phyloP scores from a whole-genome alignment of 2,888 invertebrate genomes.

The Sminthurides aquaticus region DNA sequence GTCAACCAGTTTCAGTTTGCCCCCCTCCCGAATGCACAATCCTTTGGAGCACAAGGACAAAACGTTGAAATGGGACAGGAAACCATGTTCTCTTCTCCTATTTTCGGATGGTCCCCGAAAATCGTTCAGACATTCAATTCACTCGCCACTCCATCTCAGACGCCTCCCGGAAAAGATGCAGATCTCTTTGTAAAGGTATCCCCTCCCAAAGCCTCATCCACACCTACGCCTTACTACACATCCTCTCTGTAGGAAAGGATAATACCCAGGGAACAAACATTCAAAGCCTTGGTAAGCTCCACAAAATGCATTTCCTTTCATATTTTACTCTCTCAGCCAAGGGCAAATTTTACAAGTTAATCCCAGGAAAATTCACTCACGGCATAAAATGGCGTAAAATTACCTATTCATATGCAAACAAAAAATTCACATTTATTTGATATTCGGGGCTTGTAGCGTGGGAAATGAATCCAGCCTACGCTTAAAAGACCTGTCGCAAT shows the following conservation, averaged over 20 bases:
- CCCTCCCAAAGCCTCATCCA: background rate
- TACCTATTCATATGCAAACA: no score
- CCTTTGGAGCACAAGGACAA: background rate
- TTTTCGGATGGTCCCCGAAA: constrained; percentile 27
- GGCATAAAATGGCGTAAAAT: no score
- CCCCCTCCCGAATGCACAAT: background rate
- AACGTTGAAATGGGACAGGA: background rate
- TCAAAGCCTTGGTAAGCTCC: background rate
- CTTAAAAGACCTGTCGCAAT: no score
- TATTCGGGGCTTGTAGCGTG: no score
- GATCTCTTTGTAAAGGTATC: background rate
- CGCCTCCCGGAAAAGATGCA: background rate
- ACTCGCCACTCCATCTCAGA: background rate
- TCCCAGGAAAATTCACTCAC: no score
- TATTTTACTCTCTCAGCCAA: no score
- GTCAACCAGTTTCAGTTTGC: background rate
- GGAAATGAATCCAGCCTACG: no score
- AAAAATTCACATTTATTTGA: no score
- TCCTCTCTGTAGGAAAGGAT: background rate
- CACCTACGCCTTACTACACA: background rate
- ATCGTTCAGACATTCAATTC: constrained; percentile 21
- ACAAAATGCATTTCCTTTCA: no score
- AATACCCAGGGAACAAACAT: background rate
- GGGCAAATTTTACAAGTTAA: no score
- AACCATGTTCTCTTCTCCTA: constrained; percentile 23